Evolutionary conservation across 2,888 invertebrate species (phyloP), one percentile per base, ranked within the genome.

Genomic region (Frankliniella fusca): DNA sequence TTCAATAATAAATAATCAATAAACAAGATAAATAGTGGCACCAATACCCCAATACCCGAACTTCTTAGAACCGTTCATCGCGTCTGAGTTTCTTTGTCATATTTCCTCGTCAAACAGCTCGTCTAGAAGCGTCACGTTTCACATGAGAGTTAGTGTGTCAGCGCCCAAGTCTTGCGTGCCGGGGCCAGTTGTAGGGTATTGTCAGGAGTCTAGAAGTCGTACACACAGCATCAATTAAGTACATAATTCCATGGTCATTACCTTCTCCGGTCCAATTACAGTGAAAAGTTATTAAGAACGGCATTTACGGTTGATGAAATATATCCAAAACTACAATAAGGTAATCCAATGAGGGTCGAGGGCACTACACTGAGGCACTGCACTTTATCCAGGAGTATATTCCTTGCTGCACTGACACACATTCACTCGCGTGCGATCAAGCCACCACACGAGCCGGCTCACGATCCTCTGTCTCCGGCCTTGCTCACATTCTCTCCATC

Each of bases 351-450:
- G 23, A 23, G 27, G 70, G n/a, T 12, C 27, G 23, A 76, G 27
- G 70, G 70, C 70, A 76, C 70, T 27, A 61, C 61, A 61, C 61
- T 61, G 61, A 61, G 61, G 70, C 70, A 76, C 70, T 76, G 27
- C 70, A 76, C 70, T 76, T 76, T 12, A 76, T n/a, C 23, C 27
- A 12, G 70, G 23, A 23, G 70, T 27, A 76, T 76, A 76, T 76
- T 76, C 70, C 70, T 76, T 76, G n/a, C 27, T 27, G 70, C 70
- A 76, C 70, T 76, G 70, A 76, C 70, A 76, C 70, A 76, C 27
- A 76, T 76, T 76, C 70, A 27, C 61, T 61, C 61, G 61, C 61
- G n/a, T 61, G 61, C n/a, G 61, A 61, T 61, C 61, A 61, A 61
- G 61, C 61, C 61, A n/a, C 20, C 61, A n/a, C 61, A 61, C 70